A percentile compares a stretch with the other conserved stretches of the same genome.
Evolutionary conservation across 1,140 invertebrate genomes (phyloP).

Genomic region (Papilio dardanus): DNA sequence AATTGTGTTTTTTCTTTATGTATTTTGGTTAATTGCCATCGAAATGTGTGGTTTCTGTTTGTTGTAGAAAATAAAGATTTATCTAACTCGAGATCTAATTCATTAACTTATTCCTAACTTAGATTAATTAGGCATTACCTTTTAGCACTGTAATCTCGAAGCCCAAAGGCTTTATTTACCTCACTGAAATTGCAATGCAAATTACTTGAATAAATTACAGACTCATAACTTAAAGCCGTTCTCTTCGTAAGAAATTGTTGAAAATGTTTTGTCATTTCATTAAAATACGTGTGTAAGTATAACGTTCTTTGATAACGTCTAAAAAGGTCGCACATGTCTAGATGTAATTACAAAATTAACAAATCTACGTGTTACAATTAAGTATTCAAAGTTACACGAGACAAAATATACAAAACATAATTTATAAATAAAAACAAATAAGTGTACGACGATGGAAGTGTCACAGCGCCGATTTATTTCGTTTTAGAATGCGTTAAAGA

Average conservation of each 20-base stretch:
- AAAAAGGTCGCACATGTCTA: background rate
- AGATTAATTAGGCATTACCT: slow-evolving; percentile 10
- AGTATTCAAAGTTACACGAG: no score
- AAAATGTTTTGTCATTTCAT: background rate
- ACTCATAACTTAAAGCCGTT: slow-evolving; percentile 20
- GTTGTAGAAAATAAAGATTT: background rate
- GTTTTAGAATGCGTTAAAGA: no score
- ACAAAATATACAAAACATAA: no score
- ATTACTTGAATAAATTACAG: slow-evolving; percentile 19
- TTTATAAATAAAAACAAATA: no score
- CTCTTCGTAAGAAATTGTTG: slow-evolving; percentile 14
- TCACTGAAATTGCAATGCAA: slow-evolving; percentile 7
- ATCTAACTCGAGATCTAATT: background rate
- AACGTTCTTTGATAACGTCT: background rate
- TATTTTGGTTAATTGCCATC: background rate
- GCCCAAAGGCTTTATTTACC: slow-evolving; percentile 19
- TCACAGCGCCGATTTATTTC: no score
- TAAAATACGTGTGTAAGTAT: background rate
- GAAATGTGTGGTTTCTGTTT: background rate
- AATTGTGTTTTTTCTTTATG: no score
- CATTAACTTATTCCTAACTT: slow-evolving; percentile 13
- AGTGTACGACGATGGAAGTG: no score
- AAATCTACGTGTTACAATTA: no score
- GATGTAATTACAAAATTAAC: background rate
- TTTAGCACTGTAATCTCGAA: slow-evolving; percentile 11